Conservation (phyloP, 2,797 vertebrate genomes). For the Gila robusta region DNA sequence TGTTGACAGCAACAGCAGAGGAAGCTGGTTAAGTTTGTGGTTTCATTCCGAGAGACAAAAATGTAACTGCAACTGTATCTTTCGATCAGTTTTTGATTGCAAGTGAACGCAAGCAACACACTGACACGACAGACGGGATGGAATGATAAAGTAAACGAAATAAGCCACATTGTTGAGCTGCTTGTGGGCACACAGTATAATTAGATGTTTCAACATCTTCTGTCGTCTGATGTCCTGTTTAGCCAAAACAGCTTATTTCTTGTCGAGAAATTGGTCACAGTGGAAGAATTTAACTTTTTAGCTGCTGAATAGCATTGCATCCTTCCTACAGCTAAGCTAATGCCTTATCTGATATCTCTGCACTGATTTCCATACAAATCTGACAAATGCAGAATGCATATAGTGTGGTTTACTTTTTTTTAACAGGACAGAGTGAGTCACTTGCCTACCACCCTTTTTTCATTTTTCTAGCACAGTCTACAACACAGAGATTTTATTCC, state of each 20-base stretch:
- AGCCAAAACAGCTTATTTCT: conserved; percentile 4
- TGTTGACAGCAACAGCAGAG: conserved; percentile 64
- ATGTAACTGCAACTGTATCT: conserved; percentile 5
- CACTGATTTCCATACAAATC: conserved; percentile 9
- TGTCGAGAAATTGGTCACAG: conserved; percentile 4
- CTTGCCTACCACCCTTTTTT: background rate
- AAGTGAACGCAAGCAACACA: background rate
- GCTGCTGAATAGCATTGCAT: background rate
- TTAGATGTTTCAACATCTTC: conserved; percentile 32
- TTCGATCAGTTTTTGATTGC: conserved; percentile 2
- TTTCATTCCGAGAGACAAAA: conserved; percentile 59
- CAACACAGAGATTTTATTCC: background rate
- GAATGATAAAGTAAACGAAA: conserved; percentile 38
- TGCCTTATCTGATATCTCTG: background rate
- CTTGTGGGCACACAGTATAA: conserved; percentile 28
- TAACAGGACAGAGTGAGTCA: background rate
- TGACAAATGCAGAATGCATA: background rate
- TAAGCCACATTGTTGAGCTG: conserved; percentile 32
- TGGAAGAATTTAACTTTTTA: conserved; percentile 11
- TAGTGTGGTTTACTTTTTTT: conserved; percentile 7
- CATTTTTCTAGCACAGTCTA: background rate
- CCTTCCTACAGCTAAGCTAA: background rate
- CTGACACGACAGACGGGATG: background rate
- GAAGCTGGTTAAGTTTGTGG: conserved; percentile 70
- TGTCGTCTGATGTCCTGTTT: conserved; percentile 22